Base-by-base conservation (phyloP, 2,888 invertebrate genomes). In the Rhogogaster chlorosoma region DNA sequence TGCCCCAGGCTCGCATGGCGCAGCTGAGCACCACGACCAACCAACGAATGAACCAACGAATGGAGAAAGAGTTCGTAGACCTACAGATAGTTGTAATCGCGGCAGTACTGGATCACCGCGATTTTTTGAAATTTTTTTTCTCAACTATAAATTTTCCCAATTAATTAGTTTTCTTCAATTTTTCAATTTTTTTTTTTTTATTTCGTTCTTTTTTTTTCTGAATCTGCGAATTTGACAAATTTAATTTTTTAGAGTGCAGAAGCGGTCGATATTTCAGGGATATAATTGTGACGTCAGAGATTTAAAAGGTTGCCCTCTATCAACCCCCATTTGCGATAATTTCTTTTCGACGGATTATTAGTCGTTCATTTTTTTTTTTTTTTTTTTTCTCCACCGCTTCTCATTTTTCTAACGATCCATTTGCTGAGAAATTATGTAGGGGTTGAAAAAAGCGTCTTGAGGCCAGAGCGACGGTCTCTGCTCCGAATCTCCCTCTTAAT, bases 31-130 rank as follows among this genome's bases (percentile, higher is more conserved):
- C 53, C 29, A 77, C 22, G 22, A 38, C n/a, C 53, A 49, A 49
- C 49, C 42, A 42, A 29, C 75, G 49, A 29, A 75, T 45, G 75
- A 73, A 73, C 42, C 38, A 73, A 42, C 38, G 15, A 32, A 53
- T 29, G 53, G 18, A 77, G 45, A 49, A 49, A 61, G 42, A 80
- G 80, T 80, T 80, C 80, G 80, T 80, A 80, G 80, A 80, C 80
- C 80, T 64, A 80, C 38, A 61, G 26, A 49, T 78, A 70, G 70
- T 32, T 36, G 5, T 70, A 22, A 57, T 36, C 57, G 36, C 38
- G 57, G 61, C n/a, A 80, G 22, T 45, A 45, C 38, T 15, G 61
- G 26, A 64, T 80, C 42, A 32, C 22, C 38, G 61, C 61, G n/a
- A 77, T 77, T 26, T 42, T 45, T 45, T 0, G 0, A 15, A 18